These are phyloP conservation scores for Lysiphlebus fabarum DNA, from an alignment of 1,140 invertebrate species.

Conservation along the genomic window DNA sequence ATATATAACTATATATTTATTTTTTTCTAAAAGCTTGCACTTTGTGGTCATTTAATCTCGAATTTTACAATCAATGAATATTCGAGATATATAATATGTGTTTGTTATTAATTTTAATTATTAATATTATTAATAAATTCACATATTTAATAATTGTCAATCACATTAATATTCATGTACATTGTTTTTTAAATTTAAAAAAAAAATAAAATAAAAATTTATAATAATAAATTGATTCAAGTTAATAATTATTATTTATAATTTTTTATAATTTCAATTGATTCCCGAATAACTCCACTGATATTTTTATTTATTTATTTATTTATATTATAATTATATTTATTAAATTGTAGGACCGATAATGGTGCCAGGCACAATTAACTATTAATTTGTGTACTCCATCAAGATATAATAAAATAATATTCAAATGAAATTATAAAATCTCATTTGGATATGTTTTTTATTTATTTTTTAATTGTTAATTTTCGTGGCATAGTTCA, in stretches of 20 bases:
- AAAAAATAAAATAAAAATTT: no score
- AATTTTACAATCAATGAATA: slow-evolving; percentile 37
- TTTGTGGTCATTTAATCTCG: slow-evolving; percentile 55
- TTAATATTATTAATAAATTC: slow-evolving; percentile 5
- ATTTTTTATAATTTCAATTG: neutral
- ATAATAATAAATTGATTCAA: neutral
- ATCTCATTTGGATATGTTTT: slow-evolving; percentile 19
- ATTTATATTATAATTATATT: slow-evolving; percentile 14
- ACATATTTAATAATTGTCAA: slow-evolving; percentile 14
- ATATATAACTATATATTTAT: no score
- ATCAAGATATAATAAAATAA: slow-evolving; percentile 41
- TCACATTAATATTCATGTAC: neutral
- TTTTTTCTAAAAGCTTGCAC: slow-evolving; percentile 55
- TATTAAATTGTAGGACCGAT: slow-evolving; percentile 50
- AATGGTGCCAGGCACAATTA: slow-evolving; percentile 56
- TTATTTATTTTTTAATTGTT: slow-evolving; percentile 9
- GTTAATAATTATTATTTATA: slow-evolving; percentile 8
- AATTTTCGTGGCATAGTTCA: neutral
- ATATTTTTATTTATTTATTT: slow-evolving; percentile 7
- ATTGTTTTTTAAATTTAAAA: slow-evolving; percentile 4
- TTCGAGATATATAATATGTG: no score
- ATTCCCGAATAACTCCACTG: slow-evolving; percentile 9
- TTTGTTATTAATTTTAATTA: slow-evolving; percentile 17
- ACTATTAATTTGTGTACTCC: slow-evolving; percentile 52
- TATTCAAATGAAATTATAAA: slow-evolving; percentile 19